A percentile compares a stretch with the other conserved stretches of the same genome.
Evolutionary conservation across 2,113 vertebrate species (phyloP).

Genomic region (Crocuta crocuta): DNA sequence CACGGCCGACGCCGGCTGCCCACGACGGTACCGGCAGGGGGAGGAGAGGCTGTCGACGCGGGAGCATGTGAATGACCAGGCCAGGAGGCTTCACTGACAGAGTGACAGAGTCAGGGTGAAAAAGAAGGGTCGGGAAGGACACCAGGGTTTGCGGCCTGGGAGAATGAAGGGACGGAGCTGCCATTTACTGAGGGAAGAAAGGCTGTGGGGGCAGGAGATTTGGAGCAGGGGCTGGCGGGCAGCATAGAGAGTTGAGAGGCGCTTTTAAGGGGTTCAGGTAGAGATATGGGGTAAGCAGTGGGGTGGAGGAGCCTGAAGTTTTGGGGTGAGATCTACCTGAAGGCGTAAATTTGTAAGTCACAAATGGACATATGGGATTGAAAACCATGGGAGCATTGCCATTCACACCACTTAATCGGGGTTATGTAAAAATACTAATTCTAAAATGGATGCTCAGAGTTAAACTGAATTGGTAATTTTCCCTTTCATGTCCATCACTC

Average conservation of each 20-base stretch:
- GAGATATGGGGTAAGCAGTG: background rate
- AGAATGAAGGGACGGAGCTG: background rate
- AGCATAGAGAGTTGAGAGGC: background rate
- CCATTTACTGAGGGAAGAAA: background rate
- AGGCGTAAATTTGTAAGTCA: slow-evolving; percentile 26
- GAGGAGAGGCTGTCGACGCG: background rate
- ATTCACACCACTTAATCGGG: background rate
- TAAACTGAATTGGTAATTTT: background rate
- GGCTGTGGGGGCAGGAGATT: background rate
- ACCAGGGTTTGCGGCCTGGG: background rate
- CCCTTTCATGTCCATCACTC: background rate
- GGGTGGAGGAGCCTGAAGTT: background rate
- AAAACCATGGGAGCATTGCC: slow-evolving; percentile 24
- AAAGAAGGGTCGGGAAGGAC: background rate
- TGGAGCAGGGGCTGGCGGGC: background rate
- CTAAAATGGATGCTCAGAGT: background rate
- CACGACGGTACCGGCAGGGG: background rate
- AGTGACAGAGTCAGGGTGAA: background rate
- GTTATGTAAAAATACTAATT: background rate
- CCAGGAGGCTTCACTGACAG: background rate
- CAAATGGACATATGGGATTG: background rate
- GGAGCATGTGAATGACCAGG: background rate
- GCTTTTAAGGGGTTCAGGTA: background rate
- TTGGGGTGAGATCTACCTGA: background rate
- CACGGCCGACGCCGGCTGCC: background rate